Evolutionary conservation across 2,797 vertebrate species (phyloP).

Genomic region (Melanotaenia pygmaea): DNA sequence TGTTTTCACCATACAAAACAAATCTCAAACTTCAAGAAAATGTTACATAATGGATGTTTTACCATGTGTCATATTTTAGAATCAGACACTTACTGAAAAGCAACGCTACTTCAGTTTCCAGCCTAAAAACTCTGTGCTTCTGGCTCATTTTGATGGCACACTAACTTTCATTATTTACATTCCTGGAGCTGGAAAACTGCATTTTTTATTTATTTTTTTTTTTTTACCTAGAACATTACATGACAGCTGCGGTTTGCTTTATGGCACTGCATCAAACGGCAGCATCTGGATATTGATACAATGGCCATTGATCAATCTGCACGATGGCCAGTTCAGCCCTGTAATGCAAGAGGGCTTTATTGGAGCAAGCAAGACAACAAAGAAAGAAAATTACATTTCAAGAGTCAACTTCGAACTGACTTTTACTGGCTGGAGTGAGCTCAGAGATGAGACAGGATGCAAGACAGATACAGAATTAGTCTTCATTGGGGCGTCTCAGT

Average conservation of each 20-base stretch:
- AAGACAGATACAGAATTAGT: too few species aligned
- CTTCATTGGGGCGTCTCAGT: too few species aligned
- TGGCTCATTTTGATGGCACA: too few species aligned
- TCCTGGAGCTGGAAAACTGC: neutral
- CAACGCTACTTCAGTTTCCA: too few species aligned
- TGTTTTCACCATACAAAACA: neutral
- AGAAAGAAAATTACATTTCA: neutral
- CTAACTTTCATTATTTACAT: too few species aligned
- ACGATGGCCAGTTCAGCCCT: neutral
- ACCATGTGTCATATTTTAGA: neutral
- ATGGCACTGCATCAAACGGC: neutral
- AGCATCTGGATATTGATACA: neutral
- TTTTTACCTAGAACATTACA: neutral
- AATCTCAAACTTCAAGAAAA: neutral
- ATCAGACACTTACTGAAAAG: neutral
- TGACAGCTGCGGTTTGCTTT: neutral
- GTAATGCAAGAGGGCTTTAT: neutral
- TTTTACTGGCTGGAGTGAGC: neutral
- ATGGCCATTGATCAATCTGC: neutral
- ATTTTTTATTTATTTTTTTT: neutral
- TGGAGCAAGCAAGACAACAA: neutral
- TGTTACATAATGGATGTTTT: neutral
- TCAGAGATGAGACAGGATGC: neutral
- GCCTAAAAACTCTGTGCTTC: too few species aligned
- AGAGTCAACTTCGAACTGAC: neutral